Base-by-base conservation (phyloP, 2,113 vertebrate species). In the Pyxicephalus adspersus region DNA sequence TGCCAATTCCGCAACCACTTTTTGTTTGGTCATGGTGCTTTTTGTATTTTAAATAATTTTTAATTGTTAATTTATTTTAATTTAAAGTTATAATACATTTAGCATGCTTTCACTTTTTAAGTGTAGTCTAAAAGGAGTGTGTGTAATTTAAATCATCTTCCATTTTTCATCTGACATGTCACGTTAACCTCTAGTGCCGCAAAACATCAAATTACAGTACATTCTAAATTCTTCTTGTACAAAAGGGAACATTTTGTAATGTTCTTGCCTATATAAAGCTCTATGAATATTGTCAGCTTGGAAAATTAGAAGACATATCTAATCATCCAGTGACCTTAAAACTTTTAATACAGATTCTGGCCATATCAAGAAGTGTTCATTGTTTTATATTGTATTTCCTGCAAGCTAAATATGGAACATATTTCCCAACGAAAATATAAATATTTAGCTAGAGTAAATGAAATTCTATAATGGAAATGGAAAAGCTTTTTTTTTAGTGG, bases 91-190 rank as follows among this genome's bases (percentile, higher is more conserved):
- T 25, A 61, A 26, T 61, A 16, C 38, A 8, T 45, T 45, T 2
- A 8, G 9, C 38, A 45, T 45, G 38, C 38, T 45, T 45, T 8
- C 38, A 45, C 38, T 45, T 45, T 45, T 45, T 13, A 45, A 45
- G 31, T 0, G 15, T 8, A 45, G 26, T 72, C 20, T 72, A 51
- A 72, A 55, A 72, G 18, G 17, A 50, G 18, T 71, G 20, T 9
- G 52, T 23, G 22, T 54, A 20, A 19, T 55, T 71, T 52, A 71
- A 54, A 20, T 55, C 26, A 2, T 50, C 20, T 28, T 54, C 26
- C 19, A 28, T 71, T 71, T 72, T 72, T 66, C 11, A 52, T 71
- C 28, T 71, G 25, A 55, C 51, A 55, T 71, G 68, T 71, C 68
- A 71, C 50, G 50, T 71, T 71, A 71, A 71, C 50, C 50, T 71